Conservation (phyloP, 2,113 vertebrate species). For the Oreochromis tanganicae region DNA sequence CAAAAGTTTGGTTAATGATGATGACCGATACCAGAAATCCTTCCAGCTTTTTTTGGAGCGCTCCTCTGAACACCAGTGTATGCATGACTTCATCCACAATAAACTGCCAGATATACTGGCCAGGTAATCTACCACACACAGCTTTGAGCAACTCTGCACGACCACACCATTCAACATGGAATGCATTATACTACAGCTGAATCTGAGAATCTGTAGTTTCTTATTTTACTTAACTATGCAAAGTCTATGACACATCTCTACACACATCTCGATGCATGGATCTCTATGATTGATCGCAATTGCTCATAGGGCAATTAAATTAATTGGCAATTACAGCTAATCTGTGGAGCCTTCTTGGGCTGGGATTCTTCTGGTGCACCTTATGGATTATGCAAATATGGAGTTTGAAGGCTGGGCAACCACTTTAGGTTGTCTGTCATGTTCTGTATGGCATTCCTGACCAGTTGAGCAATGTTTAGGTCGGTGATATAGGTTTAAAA, state of each 20-base stretch:
- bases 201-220: neutral
- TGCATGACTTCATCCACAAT: constrained; percentile 77
- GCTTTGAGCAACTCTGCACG: neutral
- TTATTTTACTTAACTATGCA: neutral
- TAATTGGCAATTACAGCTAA: neutral
- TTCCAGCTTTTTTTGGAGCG: constrained; percentile 80
- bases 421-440: neutral
- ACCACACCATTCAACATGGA: fast-evolving
- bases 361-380: neutral
- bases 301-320: neutral
- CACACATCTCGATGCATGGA: neutral
- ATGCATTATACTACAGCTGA: neutral
- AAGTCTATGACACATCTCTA: neutral
- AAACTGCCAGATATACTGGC: constrained; percentile 70
- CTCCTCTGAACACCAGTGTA: constrained; percentile 83
- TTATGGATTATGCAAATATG: neutral
- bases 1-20: constrained; percentile 66
- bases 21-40: constrained; percentile 71
- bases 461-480: neutral
- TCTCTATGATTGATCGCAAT: neutral
- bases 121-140: constrained; percentile 59
- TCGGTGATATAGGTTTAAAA: neutral
- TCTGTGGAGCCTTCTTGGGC: neutral
- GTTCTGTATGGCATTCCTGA: neutral
- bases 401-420: neutral